Percentiles rank a stretch among this genome's conserved stretches.
Evolutionary conservation across 1,140 invertebrate genomes (phyloP).

Genomic region (Lordiphosa clarofinis): DNA sequence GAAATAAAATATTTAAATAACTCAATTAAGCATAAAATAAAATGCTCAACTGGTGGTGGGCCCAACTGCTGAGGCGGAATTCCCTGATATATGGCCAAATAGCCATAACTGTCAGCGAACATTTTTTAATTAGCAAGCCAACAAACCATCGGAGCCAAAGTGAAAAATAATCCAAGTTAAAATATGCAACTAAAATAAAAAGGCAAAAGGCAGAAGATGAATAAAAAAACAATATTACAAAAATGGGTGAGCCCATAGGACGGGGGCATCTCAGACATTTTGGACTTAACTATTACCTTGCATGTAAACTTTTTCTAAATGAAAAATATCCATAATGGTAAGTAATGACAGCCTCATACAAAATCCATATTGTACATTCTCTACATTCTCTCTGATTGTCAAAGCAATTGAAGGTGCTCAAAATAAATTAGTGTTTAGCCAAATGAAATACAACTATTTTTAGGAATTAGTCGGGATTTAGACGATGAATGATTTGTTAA

Average conservation of each 20-base stretch:
- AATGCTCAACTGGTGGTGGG: slow-evolving; percentile 55
- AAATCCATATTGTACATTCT: no score
- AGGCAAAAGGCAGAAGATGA: slow-evolving; percentile 19
- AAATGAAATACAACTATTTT: no score
- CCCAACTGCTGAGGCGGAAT: slow-evolving; percentile 53
- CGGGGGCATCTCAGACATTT: no score
- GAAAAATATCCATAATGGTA: no score
- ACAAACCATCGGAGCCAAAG: slow-evolving; percentile 13
- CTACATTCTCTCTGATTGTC: no score
- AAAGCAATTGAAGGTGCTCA: no score
- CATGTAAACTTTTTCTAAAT: no score
- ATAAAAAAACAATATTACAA: not conserved
- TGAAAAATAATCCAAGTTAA: slow-evolving; percentile 27
- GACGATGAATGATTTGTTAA: no score
- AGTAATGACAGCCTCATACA: no score
- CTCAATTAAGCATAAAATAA: slow-evolving; percentile 75
- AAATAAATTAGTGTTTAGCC: no score
- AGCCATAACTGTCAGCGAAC: slow-evolving; percentile 70
- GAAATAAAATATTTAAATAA: slow-evolving; percentile 77
- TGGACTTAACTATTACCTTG: not conserved
- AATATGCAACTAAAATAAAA: slow-evolving; percentile 55
- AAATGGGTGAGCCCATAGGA: not conserved
- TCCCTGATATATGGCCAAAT: slow-evolving; percentile 76
- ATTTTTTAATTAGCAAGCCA: slow-evolving; percentile 69
- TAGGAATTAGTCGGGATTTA: no score